A percentile compares a stretch with the other conserved stretches of the same genome.
These are phyloP conservation scores for Channa argus DNA, from an alignment of 2,113 vertebrate species.

Conservation along the genomic window DNA sequence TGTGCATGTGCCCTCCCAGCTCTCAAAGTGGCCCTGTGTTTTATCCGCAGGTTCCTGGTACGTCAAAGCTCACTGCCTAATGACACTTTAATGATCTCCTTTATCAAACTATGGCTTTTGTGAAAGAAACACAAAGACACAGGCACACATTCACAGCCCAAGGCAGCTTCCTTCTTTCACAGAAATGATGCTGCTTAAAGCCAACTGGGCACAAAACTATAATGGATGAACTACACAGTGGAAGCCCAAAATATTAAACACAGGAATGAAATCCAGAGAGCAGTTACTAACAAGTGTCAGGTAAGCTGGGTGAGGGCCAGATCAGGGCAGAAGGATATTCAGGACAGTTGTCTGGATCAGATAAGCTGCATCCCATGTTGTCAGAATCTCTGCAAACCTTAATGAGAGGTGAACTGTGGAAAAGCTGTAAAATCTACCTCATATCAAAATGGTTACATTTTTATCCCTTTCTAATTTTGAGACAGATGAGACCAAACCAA, in stretches of 20 bases:
- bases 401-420: conserved; percentile 47
- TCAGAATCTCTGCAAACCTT: conserved; percentile 54
- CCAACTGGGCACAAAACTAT: conserved; percentile 3
- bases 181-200: conserved; percentile 28
- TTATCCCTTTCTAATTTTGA: conserved; percentile 13
- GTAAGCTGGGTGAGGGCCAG: conserved; percentile 27
- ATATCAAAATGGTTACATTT: conserved; percentile 35
- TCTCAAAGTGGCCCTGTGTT: conserved; percentile 65
- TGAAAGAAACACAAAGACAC: conserved; percentile 73
- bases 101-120: conserved; percentile 77
- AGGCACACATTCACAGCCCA: conserved; percentile 26
- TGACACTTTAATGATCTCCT: conserved; percentile 82
- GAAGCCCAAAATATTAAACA: conserved; percentile 36
- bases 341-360: conserved; percentile 69
- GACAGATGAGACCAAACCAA: conserved; percentile 5
- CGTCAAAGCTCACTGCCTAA: conserved; percentile 73
- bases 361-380: conserved; percentile 60
- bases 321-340: conserved; percentile 18
- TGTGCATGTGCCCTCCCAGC: conserved; percentile 1
- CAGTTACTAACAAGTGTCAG: conserved; percentile 24
- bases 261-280: conserved; percentile 19
- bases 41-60: conserved; percentile 70
- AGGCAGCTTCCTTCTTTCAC: conserved; percentile 2
- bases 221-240: conserved; percentile 11
- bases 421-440: conserved; percentile 31